Evolutionary conservation across 2,888 invertebrate genomes (phyloP), one percentile per base, ranked within the genome.

Genomic region (Eilema caniola): DNA sequence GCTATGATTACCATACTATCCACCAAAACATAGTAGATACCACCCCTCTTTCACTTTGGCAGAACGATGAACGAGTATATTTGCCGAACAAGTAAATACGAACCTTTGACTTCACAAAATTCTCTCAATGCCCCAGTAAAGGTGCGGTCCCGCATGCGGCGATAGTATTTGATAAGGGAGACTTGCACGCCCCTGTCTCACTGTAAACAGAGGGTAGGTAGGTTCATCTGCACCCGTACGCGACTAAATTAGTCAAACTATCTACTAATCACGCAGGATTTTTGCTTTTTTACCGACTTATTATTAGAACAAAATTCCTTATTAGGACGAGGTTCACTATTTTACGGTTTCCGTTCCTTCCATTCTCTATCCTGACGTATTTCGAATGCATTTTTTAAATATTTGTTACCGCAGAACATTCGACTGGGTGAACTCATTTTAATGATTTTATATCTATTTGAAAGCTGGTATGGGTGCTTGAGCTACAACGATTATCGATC

Each of bases 121-220:
- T 5, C 47, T 41, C 16, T 47, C 47, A 47, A 47, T 47, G 53
- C 23, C n/a, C 5, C 7, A 7, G 28, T 16, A 23, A 5, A 37
- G 16, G 16, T 47, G 64, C 31, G 64, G 64, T 41, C 63, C 69
- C 69, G 59, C 47, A 69, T 69, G 62, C 31, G 67, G 56, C 67
- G 23, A 41, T 69, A 47, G 59, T 69, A 41, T 64, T 69, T 69
- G 64, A 59, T 11, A 28, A 57, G n/a, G 53, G 47, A 31, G 47
- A 24, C 28, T 24, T 47, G 31, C 31, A 23, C 64, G 14, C 33
- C 37, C 47, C 47, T 64, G 28, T 62, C n/a, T 47, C 20, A 47
- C 20, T n/a, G n/a, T n/a, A 53, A 53, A 53, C 53, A 53, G 20
- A n/a, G 53, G 12, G 11, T 20, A n/a, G 2, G 41, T 41, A 41